phyloP scores from a whole-genome alignment of 1,140 invertebrate genomes.

The Drosophila lini region DNA sequence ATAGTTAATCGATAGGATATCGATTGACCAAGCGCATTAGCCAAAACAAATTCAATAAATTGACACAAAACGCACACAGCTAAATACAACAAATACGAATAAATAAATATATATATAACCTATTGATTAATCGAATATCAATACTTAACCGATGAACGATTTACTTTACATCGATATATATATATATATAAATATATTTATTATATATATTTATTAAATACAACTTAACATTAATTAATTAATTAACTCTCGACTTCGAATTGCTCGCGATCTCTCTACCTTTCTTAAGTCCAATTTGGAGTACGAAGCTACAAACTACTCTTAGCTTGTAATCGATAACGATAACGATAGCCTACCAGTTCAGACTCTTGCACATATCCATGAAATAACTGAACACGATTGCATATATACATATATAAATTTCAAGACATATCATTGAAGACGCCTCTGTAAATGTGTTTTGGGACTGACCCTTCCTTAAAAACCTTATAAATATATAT shows the following conservation, averaged over 20 bases:
- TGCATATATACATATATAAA: slow-evolving; percentile 17
- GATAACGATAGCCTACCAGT: slow-evolving; percentile 29
- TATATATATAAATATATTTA: not conserved
- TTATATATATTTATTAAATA: slow-evolving; percentile 11
- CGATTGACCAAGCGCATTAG: slow-evolving; percentile 25
- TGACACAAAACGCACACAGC: slow-evolving; percentile 32
- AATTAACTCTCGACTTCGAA: slow-evolving; percentile 22
- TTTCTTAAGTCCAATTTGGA: slow-evolving; percentile 7
- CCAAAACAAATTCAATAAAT: slow-evolving; percentile 24
- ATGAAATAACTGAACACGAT: slow-evolving; percentile 5
- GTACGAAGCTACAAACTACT: slow-evolving; percentile 15
- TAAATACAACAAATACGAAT: slow-evolving; percentile 21
- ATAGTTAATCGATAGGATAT: slow-evolving; percentile 17
- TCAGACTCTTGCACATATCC: slow-evolving; percentile 25
- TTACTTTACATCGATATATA: slow-evolving; percentile 46
- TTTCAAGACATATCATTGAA: slow-evolving; percentile 71
- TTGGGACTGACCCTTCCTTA: slow-evolving; percentile 12
- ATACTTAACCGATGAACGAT: slow-evolving; percentile 26
- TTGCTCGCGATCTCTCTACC: slow-evolving; percentile 22
- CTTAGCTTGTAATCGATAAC: slow-evolving; percentile 31
- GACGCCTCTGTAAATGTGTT: slow-evolving; percentile 61
- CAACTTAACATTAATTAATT: slow-evolving; percentile 3
- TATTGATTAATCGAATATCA: slow-evolving; percentile 30
- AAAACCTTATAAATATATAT: slow-evolving; percentile 19
- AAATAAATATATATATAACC: slow-evolving; percentile 16